Evolutionary conservation across 2,888 invertebrate species (phyloP).

Genomic region (Sicus ferrugineus): DNA sequence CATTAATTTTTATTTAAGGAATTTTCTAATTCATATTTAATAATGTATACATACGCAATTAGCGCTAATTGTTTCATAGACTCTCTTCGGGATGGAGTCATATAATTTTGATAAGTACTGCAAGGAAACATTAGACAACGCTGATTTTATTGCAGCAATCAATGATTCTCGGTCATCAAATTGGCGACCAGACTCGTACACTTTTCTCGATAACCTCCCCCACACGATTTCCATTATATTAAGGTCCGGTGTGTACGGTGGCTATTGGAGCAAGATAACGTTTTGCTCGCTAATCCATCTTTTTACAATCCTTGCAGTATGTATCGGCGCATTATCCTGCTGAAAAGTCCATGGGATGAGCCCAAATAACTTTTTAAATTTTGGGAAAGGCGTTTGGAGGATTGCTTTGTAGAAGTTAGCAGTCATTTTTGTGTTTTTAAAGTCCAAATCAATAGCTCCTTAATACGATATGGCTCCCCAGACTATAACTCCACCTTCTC

Average conservation of each 20-base stretch:
- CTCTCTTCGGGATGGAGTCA: background rate
- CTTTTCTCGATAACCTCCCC: background rate
- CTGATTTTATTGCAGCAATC: background rate
- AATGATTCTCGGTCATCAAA: too few species aligned
- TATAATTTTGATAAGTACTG: background rate
- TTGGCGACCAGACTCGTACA: too few species aligned
- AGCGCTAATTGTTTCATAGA: background rate
- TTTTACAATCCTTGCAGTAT: background rate
- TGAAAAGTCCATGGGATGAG: background rate
- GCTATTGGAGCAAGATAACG: background rate
- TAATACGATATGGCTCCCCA: background rate
- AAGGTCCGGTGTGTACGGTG: background rate
- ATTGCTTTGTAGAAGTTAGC: background rate
- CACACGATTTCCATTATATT: background rate
- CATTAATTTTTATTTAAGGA: too few species aligned
- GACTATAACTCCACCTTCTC: background rate
- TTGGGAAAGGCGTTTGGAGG: background rate
- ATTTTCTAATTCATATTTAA: background rate
- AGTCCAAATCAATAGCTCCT: background rate
- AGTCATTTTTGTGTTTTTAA: background rate
- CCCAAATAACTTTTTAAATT: constrained; percentile 2
- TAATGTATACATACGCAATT: background rate
- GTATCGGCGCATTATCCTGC: background rate
- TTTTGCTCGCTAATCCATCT: background rate
- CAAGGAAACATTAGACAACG: background rate